Evolutionary conservation across 2,113 vertebrate species (phyloP), one percentile per base, ranked within the genome.

Genomic region (Pituophis catenifer): DNA sequence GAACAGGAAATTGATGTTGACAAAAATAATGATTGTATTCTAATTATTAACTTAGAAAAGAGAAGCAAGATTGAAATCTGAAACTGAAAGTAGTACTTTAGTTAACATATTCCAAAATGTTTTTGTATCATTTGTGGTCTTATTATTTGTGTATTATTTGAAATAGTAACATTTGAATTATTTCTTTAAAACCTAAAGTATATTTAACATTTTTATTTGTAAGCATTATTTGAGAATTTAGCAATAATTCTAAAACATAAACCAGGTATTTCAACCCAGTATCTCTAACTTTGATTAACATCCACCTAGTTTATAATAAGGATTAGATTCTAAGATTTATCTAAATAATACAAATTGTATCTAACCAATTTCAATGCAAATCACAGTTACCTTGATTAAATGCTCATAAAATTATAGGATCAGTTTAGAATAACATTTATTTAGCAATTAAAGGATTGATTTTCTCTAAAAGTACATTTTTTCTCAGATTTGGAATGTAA

Each of bases 71-170:
- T 98, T 98, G 97, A 97, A 98, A 97, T 97, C 96, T 95, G 95
- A 97, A 97, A 97, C 96, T 96, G 95, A 91, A 91, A 95, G 96
- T 94, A 97, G 91, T 94, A 97, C 97, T 96, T 90, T 94, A 96
- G 54, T 81, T 94, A 95, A 95, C 94, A 94, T 96, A 94, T 95
- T 96, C 96, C 94, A 94, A 97, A 93, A 95, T 94, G 94, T 95
- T 94, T 94, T 96, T 99, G 98, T 98, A 99, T 99, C 99, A 99
- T 99, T 99, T 98, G 99, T 99, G 95, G 93, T 59, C 58, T 24
- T 59, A 24, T 59, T 59, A 59, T 59, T 59, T 59, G 8, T 59
- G 23, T 24, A 59, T 26, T 62, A 62, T 15, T 70, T 97, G 95
- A 96, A 97, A 97, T 95, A 97, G 97, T 95, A 94, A 97, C 94